These are phyloP conservation scores for Avahi laniger DNA, from an alignment of 2,797 vertebrate genomes.

Conservation along the genomic window DNA sequence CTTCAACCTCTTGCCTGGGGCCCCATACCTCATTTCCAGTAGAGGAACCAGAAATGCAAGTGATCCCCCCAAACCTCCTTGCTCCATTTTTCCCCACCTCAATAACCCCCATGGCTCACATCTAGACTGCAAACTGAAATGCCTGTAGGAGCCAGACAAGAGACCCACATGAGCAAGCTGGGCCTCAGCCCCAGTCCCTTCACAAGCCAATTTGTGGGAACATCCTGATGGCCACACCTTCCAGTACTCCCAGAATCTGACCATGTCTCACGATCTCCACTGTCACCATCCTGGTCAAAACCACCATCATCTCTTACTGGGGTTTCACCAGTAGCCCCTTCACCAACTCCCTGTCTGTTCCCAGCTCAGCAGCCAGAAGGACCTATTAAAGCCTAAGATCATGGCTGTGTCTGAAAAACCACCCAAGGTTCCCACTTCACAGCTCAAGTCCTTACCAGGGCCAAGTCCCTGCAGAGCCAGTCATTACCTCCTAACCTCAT, in stretches of 20 bases:
- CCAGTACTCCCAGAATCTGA: neutral
- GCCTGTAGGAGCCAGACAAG: neutral
- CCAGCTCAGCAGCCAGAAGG: neutral
- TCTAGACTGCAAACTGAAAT: neutral
- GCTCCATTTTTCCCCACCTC: neutral
- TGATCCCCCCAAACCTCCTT: no score
- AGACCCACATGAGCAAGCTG: no score
- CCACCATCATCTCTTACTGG: neutral
- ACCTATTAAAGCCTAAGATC: neutral
- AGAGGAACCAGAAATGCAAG: neutral
- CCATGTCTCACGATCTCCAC: neutral
- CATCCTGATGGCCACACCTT: neutral
- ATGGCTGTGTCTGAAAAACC: neutral
- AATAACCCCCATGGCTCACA: neutral
- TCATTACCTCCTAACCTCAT: neutral
- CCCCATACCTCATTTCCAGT: neutral
- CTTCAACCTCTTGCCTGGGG: neutral
- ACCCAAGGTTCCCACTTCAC: neutral
- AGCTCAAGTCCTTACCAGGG: neutral
- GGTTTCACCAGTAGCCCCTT: neutral
- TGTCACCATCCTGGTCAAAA: accelerated
- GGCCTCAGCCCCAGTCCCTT: neutral
- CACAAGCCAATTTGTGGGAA: neutral
- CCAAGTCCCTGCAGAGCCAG: neutral
- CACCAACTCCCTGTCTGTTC: neutral